phyloP scores from a whole-genome alignment of 2,113 vertebrate species.

The Ophiodon elongatus region DNA sequence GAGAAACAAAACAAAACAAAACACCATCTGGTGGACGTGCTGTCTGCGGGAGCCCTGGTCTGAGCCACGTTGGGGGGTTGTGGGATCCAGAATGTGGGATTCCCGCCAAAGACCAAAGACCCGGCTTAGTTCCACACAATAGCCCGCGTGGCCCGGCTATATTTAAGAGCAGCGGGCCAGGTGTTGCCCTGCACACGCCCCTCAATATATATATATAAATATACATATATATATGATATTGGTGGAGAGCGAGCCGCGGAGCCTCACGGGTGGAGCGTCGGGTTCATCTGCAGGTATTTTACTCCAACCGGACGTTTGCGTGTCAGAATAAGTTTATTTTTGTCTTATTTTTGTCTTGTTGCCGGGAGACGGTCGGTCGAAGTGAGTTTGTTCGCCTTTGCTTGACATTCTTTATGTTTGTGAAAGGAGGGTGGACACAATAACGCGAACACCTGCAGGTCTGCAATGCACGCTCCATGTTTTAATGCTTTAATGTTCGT shows the following conservation, averaged over 20 bases:
- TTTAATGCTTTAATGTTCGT: neutral
- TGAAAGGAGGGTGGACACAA: neutral
- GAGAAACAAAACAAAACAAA: too few species aligned
- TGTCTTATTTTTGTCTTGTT: too few species aligned
- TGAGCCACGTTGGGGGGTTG: slow-evolving; percentile 42
- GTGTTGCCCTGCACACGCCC: slow-evolving; percentile 26
- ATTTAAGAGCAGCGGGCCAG: slow-evolving; percentile 54
- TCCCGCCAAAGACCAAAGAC: slow-evolving; percentile 58
- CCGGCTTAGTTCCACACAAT: slow-evolving; percentile 66
- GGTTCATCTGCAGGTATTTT: neutral
- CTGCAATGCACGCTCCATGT: neutral
- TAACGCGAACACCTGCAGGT: neutral
- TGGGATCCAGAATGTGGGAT: slow-evolving; percentile 46
- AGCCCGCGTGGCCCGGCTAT: slow-evolving; percentile 33
- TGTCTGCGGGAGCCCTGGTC: neutral
- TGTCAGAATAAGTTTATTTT: neutral
- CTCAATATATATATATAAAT: neutral
- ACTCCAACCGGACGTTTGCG: neutral
- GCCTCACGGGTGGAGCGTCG: slow-evolving; percentile 58
- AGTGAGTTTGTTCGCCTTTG: neutral
- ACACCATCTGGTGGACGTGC: neutral
- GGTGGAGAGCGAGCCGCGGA: slow-evolving; percentile 5
- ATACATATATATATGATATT: too few species aligned
- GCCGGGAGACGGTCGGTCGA: too few species aligned
- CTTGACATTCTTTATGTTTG: neutral